Conservation (phyloP, 2,797 vertebrate species). For the Trichosurus vulpecula region DNA sequence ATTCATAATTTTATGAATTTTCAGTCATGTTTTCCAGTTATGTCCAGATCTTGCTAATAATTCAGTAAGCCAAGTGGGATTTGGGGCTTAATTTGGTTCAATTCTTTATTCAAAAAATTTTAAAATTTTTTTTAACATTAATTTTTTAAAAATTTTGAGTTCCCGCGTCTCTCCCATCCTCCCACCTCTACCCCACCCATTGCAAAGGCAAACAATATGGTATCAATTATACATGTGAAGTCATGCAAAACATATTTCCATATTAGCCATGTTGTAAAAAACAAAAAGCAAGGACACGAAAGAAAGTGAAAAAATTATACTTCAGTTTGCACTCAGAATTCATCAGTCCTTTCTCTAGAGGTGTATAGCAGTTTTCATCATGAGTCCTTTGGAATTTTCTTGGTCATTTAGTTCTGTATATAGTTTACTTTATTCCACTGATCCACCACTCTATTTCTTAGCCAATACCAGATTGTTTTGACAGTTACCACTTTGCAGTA, state of each 20-base stretch:
- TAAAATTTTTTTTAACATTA: not conserved
- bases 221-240: too few species aligned
- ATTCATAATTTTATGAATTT: constrained; percentile 81
- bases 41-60: constrained; percentile 77
- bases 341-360: not conserved
- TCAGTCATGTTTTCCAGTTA: constrained; percentile 74
- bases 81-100: not conserved
- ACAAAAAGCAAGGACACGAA: not conserved
- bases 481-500: too few species aligned
- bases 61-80: constrained; percentile 13
- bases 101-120: not conserved
- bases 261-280: not conserved
- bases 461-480: not conserved
- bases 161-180: not conserved
- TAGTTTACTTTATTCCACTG: not conserved
- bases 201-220: too few species aligned
- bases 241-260: too few species aligned
- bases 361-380: not conserved
- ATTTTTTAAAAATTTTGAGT: not conserved
- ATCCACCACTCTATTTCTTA: not conserved
- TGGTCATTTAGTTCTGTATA: too few species aligned
- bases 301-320: not conserved
- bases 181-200: too few species aligned
- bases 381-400: not conserved
- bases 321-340: not conserved